Percentiles rank a stretch among this genome's conserved stretches.
phyloP scores from a whole-genome alignment of 2,888 invertebrate species.

The Lasioglossum figueresi region DNA sequence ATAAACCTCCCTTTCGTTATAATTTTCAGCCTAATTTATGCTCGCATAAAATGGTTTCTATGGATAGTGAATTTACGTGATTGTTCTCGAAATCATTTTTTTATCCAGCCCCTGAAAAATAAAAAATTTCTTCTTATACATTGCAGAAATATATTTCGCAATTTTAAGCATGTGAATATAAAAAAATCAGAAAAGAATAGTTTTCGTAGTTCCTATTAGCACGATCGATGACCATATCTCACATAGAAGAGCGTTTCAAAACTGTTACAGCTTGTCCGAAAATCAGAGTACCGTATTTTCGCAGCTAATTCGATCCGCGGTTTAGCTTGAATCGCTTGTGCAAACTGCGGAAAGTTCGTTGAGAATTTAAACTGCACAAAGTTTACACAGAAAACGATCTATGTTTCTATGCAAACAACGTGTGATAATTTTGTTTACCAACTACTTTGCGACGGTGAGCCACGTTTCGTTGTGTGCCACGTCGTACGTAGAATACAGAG shows the following conservation, averaged over 20 bases:
- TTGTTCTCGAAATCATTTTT: too few relatives aligned
- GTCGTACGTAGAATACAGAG: slow-evolving; percentile 17
- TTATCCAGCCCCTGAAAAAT: not conserved
- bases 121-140: not conserved
- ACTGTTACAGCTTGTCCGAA: not conserved
- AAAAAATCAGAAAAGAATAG: too few relatives aligned
- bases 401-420: slow-evolving; percentile 38
- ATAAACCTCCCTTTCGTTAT: not conserved
- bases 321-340: slow-evolving; percentile 20
- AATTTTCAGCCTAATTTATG: not conserved
- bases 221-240: too few relatives aligned
- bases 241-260: not conserved
- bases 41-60: too few relatives aligned
- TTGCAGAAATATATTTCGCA: not conserved
- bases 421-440: slow-evolving; percentile 44
- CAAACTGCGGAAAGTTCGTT: slow-evolving; percentile 40
- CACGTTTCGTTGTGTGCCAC: not conserved
- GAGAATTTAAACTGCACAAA: slow-evolving; percentile 40
- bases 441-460: slow-evolving; percentile 20
- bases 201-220: too few relatives aligned
- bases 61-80: too few relatives aligned
- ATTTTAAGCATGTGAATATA: not conserved
- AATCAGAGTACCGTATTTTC: not conserved
- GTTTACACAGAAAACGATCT: slow-evolving; percentile 35
- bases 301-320: slow-evolving; percentile 7